Evolutionary conservation across 2,888 invertebrate genomes (phyloP), one percentile per base, ranked within the genome.

Genomic region (Caenorhabditis drosophilae): DNA sequence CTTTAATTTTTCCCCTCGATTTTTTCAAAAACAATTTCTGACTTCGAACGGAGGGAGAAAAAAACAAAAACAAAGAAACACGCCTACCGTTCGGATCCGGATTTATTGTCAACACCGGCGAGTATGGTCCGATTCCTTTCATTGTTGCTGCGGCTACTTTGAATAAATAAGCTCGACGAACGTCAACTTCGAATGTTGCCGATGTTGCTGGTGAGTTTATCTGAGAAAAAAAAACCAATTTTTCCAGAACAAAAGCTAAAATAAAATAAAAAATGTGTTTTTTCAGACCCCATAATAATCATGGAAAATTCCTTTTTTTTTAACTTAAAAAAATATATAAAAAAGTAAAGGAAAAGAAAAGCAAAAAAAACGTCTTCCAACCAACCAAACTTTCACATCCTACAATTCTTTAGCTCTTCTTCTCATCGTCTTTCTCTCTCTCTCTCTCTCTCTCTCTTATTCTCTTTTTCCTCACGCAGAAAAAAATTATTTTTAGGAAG

Each of bases 91-190:
- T 64, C 22, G 75, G 73, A 61, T 76, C 74, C 15, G 78, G 78
- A 47, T 74, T 73, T 53, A 78, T 75, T 22, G 74, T 78, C 42
- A 78, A 62, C 20, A 77, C 75, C 22, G 78, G 77, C 3, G 80
- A 78, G 83, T 90, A 89, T 71, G 92, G 96, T 36, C 97, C 96
- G 86, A 94, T 93, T 84, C 97, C 97, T 78, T 95, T 92, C 83
- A 90, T 90, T 81, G 96, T 97, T 84, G 93, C 93, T 73, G 96
- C 96, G 79, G 93, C 88, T 83, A 96, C 92, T 93, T 93, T 93
- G 84, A 97, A 90, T 85, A 66, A 57, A 41, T 81, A 81, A 35
- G 73, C 71, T 20, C 73, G 64, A 20, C 76, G 75, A 6, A 78
- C 71, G 57, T 78, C 73, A 34, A 81, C 76, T 26, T 73, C 67